phyloP scores from a whole-genome alignment of 2,797 vertebrate genomes.

The Rallus crepitans region DNA sequence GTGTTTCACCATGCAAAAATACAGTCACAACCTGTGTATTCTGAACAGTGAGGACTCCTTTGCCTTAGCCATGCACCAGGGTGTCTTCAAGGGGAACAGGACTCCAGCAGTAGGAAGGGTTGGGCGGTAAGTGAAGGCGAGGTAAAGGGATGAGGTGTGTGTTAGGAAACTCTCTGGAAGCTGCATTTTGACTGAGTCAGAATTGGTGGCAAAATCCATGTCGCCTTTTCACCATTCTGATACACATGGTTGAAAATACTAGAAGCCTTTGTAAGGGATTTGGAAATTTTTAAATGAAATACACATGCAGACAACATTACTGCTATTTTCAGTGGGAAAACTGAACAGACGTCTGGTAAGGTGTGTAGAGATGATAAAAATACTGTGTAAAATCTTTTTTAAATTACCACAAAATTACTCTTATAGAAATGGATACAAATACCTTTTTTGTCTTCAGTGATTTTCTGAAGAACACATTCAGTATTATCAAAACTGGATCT shows the following conservation, averaged over 20 bases:
- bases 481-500: not conserved
- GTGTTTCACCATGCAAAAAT: not conserved
- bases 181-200: not conserved
- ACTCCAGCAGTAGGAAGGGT: not conserved
- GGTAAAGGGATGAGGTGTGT: not conserved
- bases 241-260: not conserved
- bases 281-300: not conserved
- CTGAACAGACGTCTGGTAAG: not conserved
- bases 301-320: not conserved
- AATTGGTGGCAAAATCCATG: not conserved
- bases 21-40: not conserved
- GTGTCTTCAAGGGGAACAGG: not conserved
- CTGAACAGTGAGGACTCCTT: not conserved
- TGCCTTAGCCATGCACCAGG: fast-evolving
- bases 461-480: not conserved
- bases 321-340: not conserved
- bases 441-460: not conserved
- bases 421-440: not conserved
- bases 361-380: not conserved
- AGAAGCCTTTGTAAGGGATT: not conserved
- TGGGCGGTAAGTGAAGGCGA: not conserved
- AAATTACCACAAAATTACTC: not conserved
- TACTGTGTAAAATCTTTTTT: not conserved
- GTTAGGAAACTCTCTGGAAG: not conserved
- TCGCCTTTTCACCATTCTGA: not conserved